Conservation (phyloP, 2,113 vertebrate genomes). For the Machaerirhynchus nigripectus region DNA sequence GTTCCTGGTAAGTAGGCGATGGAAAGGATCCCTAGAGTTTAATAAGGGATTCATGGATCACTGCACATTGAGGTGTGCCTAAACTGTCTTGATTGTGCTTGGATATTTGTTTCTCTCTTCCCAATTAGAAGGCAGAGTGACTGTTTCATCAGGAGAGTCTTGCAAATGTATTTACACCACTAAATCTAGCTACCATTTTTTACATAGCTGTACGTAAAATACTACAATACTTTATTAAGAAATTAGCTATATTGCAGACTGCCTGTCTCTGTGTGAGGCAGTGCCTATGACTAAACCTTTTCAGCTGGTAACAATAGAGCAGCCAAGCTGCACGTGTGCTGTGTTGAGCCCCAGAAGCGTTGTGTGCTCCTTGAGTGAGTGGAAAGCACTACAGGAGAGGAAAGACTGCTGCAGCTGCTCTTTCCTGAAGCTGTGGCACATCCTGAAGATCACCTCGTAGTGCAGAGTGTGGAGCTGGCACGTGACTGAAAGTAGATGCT, state of each 20-base stretch:
- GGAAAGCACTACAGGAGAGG: not conserved
- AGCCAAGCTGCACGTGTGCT: fast-evolving
- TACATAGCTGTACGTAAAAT: not conserved
- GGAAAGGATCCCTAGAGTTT: not conserved
- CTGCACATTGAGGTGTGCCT: constrained; percentile 8
- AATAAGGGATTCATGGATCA: constrained; percentile 31
- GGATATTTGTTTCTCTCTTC: not conserved
- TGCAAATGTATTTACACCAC: not conserved
- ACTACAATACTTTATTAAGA: not conserved
- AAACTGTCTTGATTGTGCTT: not conserved
- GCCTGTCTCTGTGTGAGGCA: not conserved
- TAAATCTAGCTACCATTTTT: not conserved
- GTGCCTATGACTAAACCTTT: not conserved
- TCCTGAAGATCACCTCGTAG: not conserved
- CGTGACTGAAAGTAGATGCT: not conserved
- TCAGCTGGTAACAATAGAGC: not conserved
- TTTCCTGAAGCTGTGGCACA: not conserved
- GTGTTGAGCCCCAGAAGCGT: not conserved
- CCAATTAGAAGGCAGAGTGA: not conserved
- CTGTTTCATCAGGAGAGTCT: not conserved
- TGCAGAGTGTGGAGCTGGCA: not conserved
- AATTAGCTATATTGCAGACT: not conserved
- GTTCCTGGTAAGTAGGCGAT: not conserved
- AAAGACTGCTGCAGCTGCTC: not conserved
- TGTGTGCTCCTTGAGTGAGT: not conserved